Conservation (phyloP, 1,140 invertebrate species). For the Lasaia peninsularis region DNA sequence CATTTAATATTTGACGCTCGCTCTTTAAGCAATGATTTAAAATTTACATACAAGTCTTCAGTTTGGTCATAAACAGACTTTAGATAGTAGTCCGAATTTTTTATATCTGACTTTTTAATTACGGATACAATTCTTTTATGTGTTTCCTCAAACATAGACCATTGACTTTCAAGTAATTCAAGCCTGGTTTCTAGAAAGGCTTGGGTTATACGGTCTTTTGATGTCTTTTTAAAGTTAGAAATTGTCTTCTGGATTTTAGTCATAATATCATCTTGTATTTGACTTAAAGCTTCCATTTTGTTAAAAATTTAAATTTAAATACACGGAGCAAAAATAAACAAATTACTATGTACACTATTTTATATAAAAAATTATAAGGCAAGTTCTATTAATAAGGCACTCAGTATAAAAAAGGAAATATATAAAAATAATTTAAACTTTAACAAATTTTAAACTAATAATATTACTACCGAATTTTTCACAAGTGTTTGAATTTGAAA, state of each 20-base stretch:
- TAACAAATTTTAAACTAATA: not conserved
- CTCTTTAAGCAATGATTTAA: not conserved
- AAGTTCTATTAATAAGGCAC: too few relatives aligned
- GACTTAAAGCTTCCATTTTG: not conserved
- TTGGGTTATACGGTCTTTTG: not conserved
- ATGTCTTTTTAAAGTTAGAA: not conserved
- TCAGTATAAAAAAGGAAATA: not conserved
- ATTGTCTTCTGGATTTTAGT: constrained; percentile 1
- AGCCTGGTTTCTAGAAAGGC: not conserved
- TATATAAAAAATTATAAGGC: too few relatives aligned
- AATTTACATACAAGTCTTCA: not conserved
- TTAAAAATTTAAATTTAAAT: not conserved
- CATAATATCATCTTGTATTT: not conserved
- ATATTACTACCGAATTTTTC: not conserved
- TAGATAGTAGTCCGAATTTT: not conserved
- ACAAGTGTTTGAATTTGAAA: not conserved
- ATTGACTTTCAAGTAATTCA: not conserved
- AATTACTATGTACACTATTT: too few relatives aligned
- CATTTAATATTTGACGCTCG: not conserved
- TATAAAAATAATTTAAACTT: not conserved
- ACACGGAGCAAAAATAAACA: too few relatives aligned
- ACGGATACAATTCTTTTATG: not conserved
- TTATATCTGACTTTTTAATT: not conserved
- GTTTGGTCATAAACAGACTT: not conserved
- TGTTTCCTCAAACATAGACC: not conserved